Base-by-base conservation (phyloP, 2,888 invertebrate species). In the Tipula vernalis region DNA sequence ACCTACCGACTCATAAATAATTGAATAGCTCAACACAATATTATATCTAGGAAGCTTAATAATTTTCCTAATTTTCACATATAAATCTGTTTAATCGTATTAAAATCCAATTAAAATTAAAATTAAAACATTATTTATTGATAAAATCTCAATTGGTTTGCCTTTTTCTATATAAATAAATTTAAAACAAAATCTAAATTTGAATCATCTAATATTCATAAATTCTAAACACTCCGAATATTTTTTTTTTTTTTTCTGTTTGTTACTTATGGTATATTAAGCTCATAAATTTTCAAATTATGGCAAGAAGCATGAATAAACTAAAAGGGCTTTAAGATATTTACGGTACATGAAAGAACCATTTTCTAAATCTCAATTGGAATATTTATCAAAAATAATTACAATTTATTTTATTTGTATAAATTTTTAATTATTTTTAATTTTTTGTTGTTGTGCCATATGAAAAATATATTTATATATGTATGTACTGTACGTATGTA, bases 121-220 rank as follows among this genome's bases (percentile, higher is more conserved):
- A 51, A 51, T 51, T 51, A 71, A 28, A 71, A 71, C 10, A 71
- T 71, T 71, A 71, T 71, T 71, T 71, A 71, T 71, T 71, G 71
- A 71, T 71, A 71, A 71, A 71, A 71, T 71, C 71, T 71, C 71
- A 71, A 71, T 71, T 71, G 71, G 71, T 71, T 71, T 71, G 71
- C 71, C 71, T 71, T 71, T 51, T 71, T 71, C 10, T 71, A 28
- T 18, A 71, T 71, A 71, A 71, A 71, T 18, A 28, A 71, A 71
- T 71, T 71, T 71, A n/a, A 51, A 51, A 71, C 28, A 71, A 28
- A 71, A 1, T 71, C 4, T 71, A 71, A 71, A 28, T 71, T 8
- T 71, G 10, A 71, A 71, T 28, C 71, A 28, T 71, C 71, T 71
- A 71, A 71, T 71, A 71, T 71, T 71, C 18, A 71, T 71, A 71